Evolutionary conservation across 2,888 invertebrate genomes (phyloP), one percentile per base, ranked within the genome.

Genomic region (Eueremaeus valkanovi): DNA sequence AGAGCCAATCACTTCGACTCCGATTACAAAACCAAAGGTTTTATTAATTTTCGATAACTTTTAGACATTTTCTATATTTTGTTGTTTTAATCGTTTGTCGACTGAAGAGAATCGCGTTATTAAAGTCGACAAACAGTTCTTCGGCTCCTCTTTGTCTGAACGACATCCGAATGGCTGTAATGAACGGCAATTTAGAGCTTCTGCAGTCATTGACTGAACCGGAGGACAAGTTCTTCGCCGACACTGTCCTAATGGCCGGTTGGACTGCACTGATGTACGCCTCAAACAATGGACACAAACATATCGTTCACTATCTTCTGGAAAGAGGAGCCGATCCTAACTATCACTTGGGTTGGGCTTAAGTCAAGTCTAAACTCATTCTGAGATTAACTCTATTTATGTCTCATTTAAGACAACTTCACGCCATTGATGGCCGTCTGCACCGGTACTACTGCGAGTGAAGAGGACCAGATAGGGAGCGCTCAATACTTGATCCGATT

Each of bases 361-460:
- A 11, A 13, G 18, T 68, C 42, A 24, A 16, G n/a, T 21, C 1
- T n/a, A 36, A 72, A 13, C 40, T 29, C 42, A 36, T 29, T 58
- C 31, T 66, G 27, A 42, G 11, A 36, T 31, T 49, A n/a, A 72
- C 1, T n/a, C n/a, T n/a, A n/a, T n/a, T n/a, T 51, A 2, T 76
- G 55, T 42, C 31, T n/a, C 58, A 75, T 73, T 76, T 18, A 80
- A 84, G 84, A 84, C 76, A 80, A 81, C 78, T 84, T 82, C 79
- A 83, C 84, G n/a, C 83, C 84, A 5, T 78, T 85, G 42, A 85
- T 85, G 85, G 84, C 84, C 27, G 83, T 82, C 1, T 85, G 85
- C 80, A 82, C 83, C 1, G 83, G 84, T 0, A 81, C n/a, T n/a
- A n/a, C 78, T 5, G 80, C 80, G 16, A 80, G 81, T 42, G 82